phyloP scores from a whole-genome alignment of 2,113 vertebrate genomes.

The Poeciliopsis turrubarensis region DNA sequence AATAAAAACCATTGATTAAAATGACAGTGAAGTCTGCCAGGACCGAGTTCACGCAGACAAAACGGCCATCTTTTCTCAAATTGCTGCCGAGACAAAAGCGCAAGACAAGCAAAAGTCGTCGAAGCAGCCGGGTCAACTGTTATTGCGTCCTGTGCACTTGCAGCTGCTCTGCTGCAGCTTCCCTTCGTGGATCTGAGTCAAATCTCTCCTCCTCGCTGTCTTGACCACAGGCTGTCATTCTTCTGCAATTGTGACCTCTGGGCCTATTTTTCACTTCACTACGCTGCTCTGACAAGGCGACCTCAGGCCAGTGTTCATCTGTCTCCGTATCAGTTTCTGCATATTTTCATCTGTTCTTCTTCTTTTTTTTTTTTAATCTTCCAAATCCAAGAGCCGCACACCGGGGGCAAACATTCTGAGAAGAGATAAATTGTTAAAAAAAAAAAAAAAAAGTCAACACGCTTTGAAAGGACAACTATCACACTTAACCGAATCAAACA shows the following conservation, averaged over 20 bases:
- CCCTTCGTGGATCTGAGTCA: neutral
- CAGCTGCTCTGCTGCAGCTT: neutral
- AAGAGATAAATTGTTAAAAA: neutral
- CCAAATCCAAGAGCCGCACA: neutral
- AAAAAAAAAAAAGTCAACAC: neutral
- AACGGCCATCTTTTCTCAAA: neutral
- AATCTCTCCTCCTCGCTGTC: neutral
- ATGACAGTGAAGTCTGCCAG: neutral
- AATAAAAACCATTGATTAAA: neutral
- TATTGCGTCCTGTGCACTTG: neutral
- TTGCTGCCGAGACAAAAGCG: neutral
- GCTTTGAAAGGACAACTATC: neutral
- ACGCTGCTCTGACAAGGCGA: neutral
- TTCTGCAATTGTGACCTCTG: neutral
- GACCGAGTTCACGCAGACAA: neutral
- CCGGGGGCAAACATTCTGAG: neutral
- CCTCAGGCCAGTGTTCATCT: neutral
- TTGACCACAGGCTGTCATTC: neutral
- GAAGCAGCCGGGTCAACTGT: neutral
- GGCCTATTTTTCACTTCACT: neutral
- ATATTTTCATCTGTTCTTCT: neutral
- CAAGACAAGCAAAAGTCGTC: neutral
- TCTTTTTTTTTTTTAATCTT: too few relatives aligned
- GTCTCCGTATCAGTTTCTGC: neutral
- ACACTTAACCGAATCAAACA: neutral